Evolutionary conservation across 2,113 vertebrate species (phyloP), one percentile per base, ranked within the genome.

Genomic region (Urocolius indicus): DNA sequence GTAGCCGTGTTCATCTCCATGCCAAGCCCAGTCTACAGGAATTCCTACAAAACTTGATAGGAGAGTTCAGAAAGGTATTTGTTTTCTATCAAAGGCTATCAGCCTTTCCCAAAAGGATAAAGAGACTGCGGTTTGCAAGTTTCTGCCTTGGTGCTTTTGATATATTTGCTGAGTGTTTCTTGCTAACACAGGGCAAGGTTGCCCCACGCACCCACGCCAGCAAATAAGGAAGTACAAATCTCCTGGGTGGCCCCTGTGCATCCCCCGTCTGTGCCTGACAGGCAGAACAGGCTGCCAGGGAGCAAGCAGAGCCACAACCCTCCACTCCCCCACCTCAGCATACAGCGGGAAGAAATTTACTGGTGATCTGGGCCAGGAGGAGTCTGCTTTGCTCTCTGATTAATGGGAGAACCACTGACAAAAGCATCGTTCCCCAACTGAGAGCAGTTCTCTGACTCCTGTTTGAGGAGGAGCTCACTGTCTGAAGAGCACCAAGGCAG

Each of bases 81-180:
- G 59, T 77, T 88, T 86, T 74, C 75, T 84, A 30, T 81, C 68
- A 76, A 93, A 77, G 19, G 32, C 38, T 84, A 71, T 84, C 75
- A 67, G 55, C 22, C 32, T 83, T 91, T 83, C 88, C 65, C 59
- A 52, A 22, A 80, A 88, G 51, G 38, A 63, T 57, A 59, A 96
- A 90, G 72, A 88, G 48, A 8, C 27, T 77, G 90, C 0, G 9
- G 55, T 91, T 94, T 93, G 84, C 48, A 68, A 72, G 85, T 73
- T 95, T 96, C 85, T 95, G 72, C 82, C 75, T 77, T 59, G n/a
- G 61, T 77, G 79, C 75, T 96, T 95, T 91, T 83, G 75, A 83
- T 74, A 59, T 68, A 52, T 86, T 83, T 81, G 63, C 61, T 14
- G 52, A 59, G 32, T 4, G 6, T 51, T 85, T 93, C 84, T 78